Percentiles rank a stretch among this genome's conserved stretches.
Conservation (phyloP, 2,113 vertebrate genomes). For the Gallinago paraguaiae region DNA sequence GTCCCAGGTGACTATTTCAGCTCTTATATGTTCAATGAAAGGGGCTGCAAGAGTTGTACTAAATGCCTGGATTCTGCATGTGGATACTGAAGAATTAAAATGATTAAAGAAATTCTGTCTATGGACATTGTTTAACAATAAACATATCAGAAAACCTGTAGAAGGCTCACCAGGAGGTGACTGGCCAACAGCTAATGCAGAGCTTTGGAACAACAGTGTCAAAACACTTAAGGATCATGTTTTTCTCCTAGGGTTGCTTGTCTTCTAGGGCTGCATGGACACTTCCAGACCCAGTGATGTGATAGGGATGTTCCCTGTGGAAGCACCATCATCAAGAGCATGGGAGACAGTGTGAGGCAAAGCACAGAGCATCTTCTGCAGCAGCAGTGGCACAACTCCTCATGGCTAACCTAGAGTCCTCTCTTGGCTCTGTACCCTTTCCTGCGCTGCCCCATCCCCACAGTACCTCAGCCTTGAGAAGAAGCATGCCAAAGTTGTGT, state of each 20-base stretch:
- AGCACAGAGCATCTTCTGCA: background rate
- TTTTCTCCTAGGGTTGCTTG: background rate
- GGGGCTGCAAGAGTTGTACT: background rate
- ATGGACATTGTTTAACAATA: background rate
- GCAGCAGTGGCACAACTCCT: background rate
- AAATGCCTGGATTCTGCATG: background rate
- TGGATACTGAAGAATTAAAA: background rate
- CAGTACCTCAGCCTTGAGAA: background rate
- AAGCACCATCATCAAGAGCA: background rate
- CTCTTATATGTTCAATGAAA: background rate
- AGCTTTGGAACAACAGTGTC: background rate
- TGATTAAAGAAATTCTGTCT: background rate
- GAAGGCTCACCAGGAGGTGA: background rate
- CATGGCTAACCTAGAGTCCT: background rate
- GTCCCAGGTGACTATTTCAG: background rate
- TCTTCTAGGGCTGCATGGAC: accelerated
- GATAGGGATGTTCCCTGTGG: background rate
- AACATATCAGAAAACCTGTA: background rate
- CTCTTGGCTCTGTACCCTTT: background rate
- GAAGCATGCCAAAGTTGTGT: background rate
- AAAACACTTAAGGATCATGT: background rate
- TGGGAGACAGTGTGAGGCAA: background rate
- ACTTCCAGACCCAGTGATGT: background rate
- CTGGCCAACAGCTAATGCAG: background rate
- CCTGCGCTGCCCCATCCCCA: background rate